Percentiles rank a stretch among this genome's conserved stretches.
These are phyloP conservation scores for Collichthys lucidus DNA, from an alignment of 2,113 vertebrate genomes.

Conservation along the genomic window DNA sequence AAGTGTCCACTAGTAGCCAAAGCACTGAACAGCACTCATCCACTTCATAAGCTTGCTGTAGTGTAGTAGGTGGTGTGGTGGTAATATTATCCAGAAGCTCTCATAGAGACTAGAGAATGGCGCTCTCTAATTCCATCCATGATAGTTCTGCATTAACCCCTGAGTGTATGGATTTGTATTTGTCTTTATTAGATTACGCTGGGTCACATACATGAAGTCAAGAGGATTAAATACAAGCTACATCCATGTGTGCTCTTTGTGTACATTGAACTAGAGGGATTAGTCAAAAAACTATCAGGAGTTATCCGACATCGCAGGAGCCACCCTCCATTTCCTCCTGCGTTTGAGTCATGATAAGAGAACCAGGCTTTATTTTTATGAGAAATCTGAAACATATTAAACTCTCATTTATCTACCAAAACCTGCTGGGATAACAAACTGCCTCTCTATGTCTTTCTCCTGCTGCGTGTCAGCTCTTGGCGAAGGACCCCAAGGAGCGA, in stretches of 20 bases:
- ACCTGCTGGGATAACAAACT: neutral
- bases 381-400: conserved; percentile 1
- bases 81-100: conserved; percentile 50
- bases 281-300: conserved; percentile 41
- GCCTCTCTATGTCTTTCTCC: conserved; percentile 19
- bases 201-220: conserved; percentile 35
- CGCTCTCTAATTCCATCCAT: conserved; percentile 21
- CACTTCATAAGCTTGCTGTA: conserved; percentile 29
- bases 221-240: conserved; percentile 28
- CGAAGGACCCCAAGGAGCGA: conserved; percentile 89
- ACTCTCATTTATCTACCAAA: neutral
- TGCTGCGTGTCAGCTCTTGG: conserved; percentile 84
- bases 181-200: conserved; percentile 45
- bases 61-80: conserved; percentile 46
- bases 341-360: conserved; percentile 17
- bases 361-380: no score
- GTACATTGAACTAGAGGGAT: conserved; percentile 23
- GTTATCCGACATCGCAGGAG: conserved; percentile 14
- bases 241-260: conserved; percentile 23
- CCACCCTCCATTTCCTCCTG: neutral
- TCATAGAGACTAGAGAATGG: neutral
- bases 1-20: conserved; percentile 35
- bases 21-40: conserved; percentile 46
- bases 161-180: conserved; percentile 47
- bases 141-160: conserved; percentile 46